Evolutionary conservation across 2,797 vertebrate genomes (phyloP).

Genomic region (Rhinella marina): DNA sequence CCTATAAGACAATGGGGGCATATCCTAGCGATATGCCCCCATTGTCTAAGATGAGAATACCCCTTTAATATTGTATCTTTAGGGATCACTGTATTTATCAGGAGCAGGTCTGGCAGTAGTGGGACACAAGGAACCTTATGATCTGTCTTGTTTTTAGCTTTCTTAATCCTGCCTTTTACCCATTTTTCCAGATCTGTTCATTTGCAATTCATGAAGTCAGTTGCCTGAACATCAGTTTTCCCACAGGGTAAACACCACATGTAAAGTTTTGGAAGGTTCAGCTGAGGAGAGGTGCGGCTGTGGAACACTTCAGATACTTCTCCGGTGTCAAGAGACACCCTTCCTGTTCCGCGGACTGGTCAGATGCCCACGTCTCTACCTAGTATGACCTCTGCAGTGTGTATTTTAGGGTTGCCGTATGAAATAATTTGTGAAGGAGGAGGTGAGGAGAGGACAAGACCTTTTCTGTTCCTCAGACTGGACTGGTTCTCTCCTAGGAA

Average conservation of each 20-base stretch:
- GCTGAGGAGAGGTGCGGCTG: neutral
- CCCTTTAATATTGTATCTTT: too few species aligned
- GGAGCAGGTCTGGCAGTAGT: too few species aligned
- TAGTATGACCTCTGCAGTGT: constrained; percentile 7
- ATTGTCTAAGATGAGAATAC: too few species aligned
- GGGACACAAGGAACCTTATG: too few species aligned
- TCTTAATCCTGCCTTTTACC: neutral
- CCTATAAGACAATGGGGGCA: too few species aligned
- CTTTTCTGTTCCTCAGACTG: constrained; percentile 39
- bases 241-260: neutral
- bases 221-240: neutral
- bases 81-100: too few species aligned
- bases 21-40: too few species aligned
- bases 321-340: neutral
- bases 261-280: neutral
- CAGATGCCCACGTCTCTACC: neutral
- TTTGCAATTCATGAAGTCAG: neutral
- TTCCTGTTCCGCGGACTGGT: constrained; percentile 16
- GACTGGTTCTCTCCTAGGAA: neutral
- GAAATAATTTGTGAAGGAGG: neutral
- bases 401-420: neutral
- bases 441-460: constrained; percentile 3
- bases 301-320: constrained; percentile 25
- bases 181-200: neutral
- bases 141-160: neutral